These are phyloP conservation scores for Pseudois nayaur DNA, from an alignment of 2,113 vertebrate genomes.

Conservation along the genomic window DNA sequence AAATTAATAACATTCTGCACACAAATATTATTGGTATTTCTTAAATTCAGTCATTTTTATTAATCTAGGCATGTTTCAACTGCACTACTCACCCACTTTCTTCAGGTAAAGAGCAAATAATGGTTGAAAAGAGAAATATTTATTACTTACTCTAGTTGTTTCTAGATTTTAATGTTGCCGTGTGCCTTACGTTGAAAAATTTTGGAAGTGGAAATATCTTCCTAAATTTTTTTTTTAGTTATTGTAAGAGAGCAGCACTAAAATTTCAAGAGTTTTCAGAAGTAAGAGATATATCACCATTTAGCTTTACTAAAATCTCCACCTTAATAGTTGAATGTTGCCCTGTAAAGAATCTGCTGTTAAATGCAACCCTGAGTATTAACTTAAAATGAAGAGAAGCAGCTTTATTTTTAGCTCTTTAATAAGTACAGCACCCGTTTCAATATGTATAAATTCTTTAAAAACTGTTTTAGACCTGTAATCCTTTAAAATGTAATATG, in stretches of 20 bases:
- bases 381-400: conserved; percentile 67
- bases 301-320: conserved; percentile 43
- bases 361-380: conserved; percentile 60
- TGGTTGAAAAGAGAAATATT: conserved; percentile 67
- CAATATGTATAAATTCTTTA: conserved; percentile 44
- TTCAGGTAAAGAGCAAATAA: conserved; percentile 76
- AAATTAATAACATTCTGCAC: background rate
- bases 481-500: background rate
- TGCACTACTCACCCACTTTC: conserved; percentile 66
- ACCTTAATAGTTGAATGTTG: background rate
- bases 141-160: conserved; percentile 73
- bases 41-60: conserved; percentile 46
- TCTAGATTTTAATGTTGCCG: conserved; percentile 75
- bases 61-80: conserved; percentile 64
- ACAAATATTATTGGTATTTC: conserved; percentile 38
- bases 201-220: conserved; percentile 25
- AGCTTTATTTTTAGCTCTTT: conserved; percentile 43
- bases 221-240: conserved; percentile 41
- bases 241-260: conserved; percentile 62
- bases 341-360: background rate
- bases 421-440: conserved; percentile 51
- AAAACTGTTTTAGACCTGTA: conserved; percentile 52
- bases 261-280: conserved; percentile 57
- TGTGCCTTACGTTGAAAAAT: conserved; percentile 85
- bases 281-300: background rate